phyloP scores from a whole-genome alignment of 2,113 vertebrate species.

The Azemiops feae region DNA sequence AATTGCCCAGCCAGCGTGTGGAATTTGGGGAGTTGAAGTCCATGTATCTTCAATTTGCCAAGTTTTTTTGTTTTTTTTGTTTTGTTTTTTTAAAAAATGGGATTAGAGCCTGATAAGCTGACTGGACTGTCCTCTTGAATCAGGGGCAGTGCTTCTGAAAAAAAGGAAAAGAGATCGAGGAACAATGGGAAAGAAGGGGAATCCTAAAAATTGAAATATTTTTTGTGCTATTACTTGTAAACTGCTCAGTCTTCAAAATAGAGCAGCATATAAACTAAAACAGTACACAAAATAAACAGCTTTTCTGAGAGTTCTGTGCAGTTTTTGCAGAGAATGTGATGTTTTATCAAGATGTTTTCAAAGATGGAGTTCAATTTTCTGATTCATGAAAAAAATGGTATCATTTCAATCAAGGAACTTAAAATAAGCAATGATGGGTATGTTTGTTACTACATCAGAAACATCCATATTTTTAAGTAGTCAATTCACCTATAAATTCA shows the following conservation, averaged over 20 bases:
- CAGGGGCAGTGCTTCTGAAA: constrained; percentile 26
- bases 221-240: neutral
- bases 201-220: constrained; percentile 33
- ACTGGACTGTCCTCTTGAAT: neutral
- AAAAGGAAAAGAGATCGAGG: constrained; percentile 9
- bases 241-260: neutral
- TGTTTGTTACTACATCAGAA: neutral
- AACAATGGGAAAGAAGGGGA: constrained; percentile 5
- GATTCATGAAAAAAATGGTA: neutral
- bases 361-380: neutral
- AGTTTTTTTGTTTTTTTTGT: constrained; percentile 1
- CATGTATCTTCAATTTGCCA: neutral
- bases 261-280: neutral
- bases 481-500: neutral
- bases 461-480: neutral
- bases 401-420: neutral
- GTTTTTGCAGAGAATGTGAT: neutral
- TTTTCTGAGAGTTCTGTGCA: neutral
- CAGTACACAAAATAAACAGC: neutral
- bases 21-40: neutral
- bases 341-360: neutral
- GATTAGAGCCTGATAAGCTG: neutral
- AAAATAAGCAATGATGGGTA: neutral
- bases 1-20: neutral
- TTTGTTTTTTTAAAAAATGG: neutral